Percentiles rank a stretch among this genome's conserved stretches.
These are phyloP conservation scores for Ashinkailepas kermadecensis DNA, from an alignment of 2,888 invertebrate species.

Conservation along the genomic window DNA sequence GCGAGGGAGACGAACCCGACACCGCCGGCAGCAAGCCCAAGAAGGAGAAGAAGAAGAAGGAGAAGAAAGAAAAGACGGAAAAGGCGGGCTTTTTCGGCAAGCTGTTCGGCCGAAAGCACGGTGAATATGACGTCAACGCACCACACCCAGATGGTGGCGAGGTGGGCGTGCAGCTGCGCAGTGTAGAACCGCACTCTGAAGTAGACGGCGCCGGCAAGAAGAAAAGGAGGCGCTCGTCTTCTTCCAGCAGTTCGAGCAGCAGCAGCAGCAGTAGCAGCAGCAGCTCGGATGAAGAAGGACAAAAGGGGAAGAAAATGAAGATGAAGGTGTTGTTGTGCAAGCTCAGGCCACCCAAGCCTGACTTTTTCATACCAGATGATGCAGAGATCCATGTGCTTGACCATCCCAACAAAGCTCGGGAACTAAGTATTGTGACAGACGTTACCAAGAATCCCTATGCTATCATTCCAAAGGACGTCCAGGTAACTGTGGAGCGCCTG, in stretches of 20 bases:
- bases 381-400: background rate
- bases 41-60: conserved; percentile 5
- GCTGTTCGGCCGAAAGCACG: conserved; percentile 3
- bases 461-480: background rate
- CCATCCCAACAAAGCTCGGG: background rate
- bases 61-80: background rate
- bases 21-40: background rate
- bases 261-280: background rate
- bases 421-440: background rate
- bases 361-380: background rate
- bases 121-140: background rate
- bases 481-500: background rate
- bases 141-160: background rate
- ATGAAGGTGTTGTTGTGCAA: conserved; percentile 13
- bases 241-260: conserved; percentile 1
- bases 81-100: conserved; percentile 5
- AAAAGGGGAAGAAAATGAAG: background rate
- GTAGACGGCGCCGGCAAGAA: background rate
- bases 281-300: conserved; percentile 1
- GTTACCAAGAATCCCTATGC: background rate
- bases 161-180: background rate
- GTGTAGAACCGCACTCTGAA: background rate
- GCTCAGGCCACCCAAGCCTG: background rate
- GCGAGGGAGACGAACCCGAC: conserved; percentile 6
- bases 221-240: background rate